phyloP scores from a whole-genome alignment of 2,113 vertebrate species.

The Neogale vison region DNA sequence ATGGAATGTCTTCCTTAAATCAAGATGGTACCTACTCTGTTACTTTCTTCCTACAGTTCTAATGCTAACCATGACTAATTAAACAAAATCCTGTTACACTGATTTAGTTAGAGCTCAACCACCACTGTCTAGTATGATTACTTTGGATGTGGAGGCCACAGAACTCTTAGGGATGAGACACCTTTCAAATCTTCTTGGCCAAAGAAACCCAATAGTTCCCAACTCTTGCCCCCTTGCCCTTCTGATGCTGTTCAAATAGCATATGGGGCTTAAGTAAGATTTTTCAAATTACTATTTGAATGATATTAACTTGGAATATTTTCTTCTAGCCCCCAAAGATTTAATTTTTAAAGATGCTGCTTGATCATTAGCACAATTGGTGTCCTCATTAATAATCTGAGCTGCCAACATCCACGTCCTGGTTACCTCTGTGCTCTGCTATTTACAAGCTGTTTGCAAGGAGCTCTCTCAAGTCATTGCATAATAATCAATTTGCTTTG shows the following conservation, averaged over 20 bases:
- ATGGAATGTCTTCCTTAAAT: neutral
- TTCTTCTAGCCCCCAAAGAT: slow-evolving; percentile 43
- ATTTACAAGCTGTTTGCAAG: slow-evolving; percentile 67
- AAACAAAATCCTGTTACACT: neutral
- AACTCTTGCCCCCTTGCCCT: neutral
- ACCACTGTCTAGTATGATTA: slow-evolving; percentile 32
- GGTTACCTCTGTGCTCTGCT: slow-evolving; percentile 59
- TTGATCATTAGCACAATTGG: slow-evolving; percentile 60
- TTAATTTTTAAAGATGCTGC: slow-evolving; percentile 57
- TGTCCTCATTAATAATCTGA: slow-evolving; percentile 67
- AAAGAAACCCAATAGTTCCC: neutral
- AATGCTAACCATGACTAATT: slow-evolving; percentile 7
- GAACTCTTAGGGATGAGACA: slow-evolving; percentile 18
- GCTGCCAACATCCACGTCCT: slow-evolving; percentile 45
- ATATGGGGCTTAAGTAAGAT: slow-evolving; percentile 24
- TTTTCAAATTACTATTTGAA: slow-evolving; percentile 63
- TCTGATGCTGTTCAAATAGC: slow-evolving; percentile 45
- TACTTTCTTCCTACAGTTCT: neutral
- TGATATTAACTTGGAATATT: slow-evolving; percentile 61
- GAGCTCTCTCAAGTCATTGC: slow-evolving; percentile 75
- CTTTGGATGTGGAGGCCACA: neutral
- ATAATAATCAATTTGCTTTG: slow-evolving; percentile 81
- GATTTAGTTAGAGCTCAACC: neutral
- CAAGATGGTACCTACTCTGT: neutral
- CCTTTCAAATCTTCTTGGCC: slow-evolving; percentile 41